Evolutionary conservation across 2,797 vertebrate species (phyloP), one percentile per base, ranked within the genome.

Genomic region (Gadopsis marmoratus): DNA sequence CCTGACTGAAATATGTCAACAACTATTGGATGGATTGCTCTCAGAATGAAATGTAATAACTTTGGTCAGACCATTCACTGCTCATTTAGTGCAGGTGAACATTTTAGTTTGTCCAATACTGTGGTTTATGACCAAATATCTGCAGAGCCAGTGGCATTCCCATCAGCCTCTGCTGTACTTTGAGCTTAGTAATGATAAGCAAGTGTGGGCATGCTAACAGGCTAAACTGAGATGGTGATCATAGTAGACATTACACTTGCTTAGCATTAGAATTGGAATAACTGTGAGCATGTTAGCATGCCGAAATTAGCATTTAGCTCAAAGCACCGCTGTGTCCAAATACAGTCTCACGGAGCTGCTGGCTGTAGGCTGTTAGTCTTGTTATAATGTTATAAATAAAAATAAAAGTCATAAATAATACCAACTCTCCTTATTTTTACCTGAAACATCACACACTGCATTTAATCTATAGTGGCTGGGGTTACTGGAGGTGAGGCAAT

Each of bases 401-500:
- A 17, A 51, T 51, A 53, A 53, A 21, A 21, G 7, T 26, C 6
- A 31, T 23, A 35, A 23, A 62, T 55, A 56, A 55, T 23, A 37
- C 4, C 9, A 65, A 39, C 19, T 39, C 10, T 43, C 23, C 23
- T 29, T 31, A 54, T n/a, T 67, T 60, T 47, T 19, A 39, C 45
- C 5, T 35, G 2, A 58, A 48, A 62, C n/a, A 41, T 23, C 8
- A 6, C 33, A 41, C 21, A 23, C n/a, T 35, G 26, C 12, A 45
- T 71, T 65, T 35, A 43, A 59, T 60, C 37, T 29, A 29, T 54
- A 23, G 23, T 58, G 26, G n/a, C 58, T 10, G 13, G 7, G 48
- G 16, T 47, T 60, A 47, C 60, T 67, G 16, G 39, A 74, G 59
- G 55, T 71, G 43, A 63, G n/a, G 16, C 47, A 14, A 54, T 88